Evolutionary conservation across 2,113 vertebrate species (phyloP).

Genomic region (Channa maculata): DNA sequence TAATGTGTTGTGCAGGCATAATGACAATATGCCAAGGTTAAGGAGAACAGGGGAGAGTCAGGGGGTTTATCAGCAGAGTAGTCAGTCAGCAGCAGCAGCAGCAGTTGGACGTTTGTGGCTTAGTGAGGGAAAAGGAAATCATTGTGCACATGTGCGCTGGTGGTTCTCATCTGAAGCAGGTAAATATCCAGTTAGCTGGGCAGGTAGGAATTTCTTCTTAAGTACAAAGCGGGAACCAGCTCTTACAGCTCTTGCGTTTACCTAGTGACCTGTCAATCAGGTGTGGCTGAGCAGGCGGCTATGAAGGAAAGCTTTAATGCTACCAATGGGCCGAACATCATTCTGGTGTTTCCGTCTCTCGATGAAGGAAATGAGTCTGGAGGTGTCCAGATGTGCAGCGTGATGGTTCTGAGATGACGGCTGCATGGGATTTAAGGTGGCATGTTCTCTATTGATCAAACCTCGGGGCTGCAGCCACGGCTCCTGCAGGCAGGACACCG

Average conservation of each 20-base stretch:
- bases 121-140: slow-evolving; percentile 59
- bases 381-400: slow-evolving; percentile 88
- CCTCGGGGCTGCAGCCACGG: slow-evolving; percentile 90
- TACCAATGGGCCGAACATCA: slow-evolving; percentile 90
- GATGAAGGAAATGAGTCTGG: slow-evolving; percentile 96
- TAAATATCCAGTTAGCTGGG: slow-evolving; percentile 8
- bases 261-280: slow-evolving; percentile 61
- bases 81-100: slow-evolving; percentile 78
- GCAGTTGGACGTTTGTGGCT: slow-evolving; percentile 77
- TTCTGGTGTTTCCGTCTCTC: slow-evolving; percentile 99
- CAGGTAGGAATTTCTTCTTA: slow-evolving; percentile 12
- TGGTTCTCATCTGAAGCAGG: slow-evolving; percentile 42
- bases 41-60: slow-evolving; percentile 24
- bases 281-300: slow-evolving; percentile 92
- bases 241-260: slow-evolving; percentile 4
- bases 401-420: slow-evolving; percentile 52
- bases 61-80: slow-evolving; percentile 68
- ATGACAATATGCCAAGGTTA: slow-evolving; percentile 59
- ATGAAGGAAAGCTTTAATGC: slow-evolving; percentile 93
- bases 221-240: background rate
- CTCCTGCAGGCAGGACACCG: slow-evolving; percentile 90
- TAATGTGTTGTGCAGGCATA: slow-evolving; percentile 76
- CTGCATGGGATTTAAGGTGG: slow-evolving; percentile 41
- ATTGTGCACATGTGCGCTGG: slow-evolving; percentile 50
- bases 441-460: slow-evolving; percentile 31